Conservation (phyloP, 2,888 invertebrate genomes). For the Drosophila histrio region DNA sequence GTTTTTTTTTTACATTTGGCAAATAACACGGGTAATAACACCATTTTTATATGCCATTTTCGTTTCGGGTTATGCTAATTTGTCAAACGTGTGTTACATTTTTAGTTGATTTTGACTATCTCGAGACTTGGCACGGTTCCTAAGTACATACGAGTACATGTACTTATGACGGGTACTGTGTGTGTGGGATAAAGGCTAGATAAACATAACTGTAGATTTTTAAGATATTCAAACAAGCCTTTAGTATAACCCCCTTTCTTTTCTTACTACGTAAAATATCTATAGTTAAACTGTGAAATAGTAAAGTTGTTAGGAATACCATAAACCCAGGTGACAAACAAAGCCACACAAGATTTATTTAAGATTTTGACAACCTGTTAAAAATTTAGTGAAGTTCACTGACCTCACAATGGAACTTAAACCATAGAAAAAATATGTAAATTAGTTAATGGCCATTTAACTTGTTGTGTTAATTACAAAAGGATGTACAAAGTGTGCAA, state of each 20-base stretch:
- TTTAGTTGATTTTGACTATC: slow-evolving; percentile 26
- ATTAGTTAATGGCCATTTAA: background rate
- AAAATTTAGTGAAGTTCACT: slow-evolving; percentile 21
- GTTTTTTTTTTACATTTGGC: slow-evolving; percentile 25
- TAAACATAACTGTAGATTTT: slow-evolving; percentile 29
- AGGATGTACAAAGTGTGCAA: background rate
- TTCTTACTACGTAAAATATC: background rate
- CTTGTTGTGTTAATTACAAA: background rate
- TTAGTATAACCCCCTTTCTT: background rate
- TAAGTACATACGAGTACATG: background rate
- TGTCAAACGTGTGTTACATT: slow-evolving; percentile 66
- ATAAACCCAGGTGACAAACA: slow-evolving; percentile 2
- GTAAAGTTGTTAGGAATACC: slow-evolving; percentile 16
- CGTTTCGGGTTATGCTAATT: slow-evolving; percentile 46
- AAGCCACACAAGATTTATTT: background rate
- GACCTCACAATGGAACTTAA: slow-evolving; percentile 7
- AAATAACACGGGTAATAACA: slow-evolving; percentile 54
- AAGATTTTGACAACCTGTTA: background rate
- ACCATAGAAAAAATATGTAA: background rate
- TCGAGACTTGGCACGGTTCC: slow-evolving; percentile 24
- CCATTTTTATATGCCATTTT: slow-evolving; percentile 63
- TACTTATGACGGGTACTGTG: background rate
- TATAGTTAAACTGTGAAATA: slow-evolving; percentile 13
- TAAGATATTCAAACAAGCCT: background rate
- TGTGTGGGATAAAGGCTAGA: slow-evolving; percentile 34